Base-by-base conservation (phyloP, 1,140 invertebrate species). In the Colletes gigas region DNA sequence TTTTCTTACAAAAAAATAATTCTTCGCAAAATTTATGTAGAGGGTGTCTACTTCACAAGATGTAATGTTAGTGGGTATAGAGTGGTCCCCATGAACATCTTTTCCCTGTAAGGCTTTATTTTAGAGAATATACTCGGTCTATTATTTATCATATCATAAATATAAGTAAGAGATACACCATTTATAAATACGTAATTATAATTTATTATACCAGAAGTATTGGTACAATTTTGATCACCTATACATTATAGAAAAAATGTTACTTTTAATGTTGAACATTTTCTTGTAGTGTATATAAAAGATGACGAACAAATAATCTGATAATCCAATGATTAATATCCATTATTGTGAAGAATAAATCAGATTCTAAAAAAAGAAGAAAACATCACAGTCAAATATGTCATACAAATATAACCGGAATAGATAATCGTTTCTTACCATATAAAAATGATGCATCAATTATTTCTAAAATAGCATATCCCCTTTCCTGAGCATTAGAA, bases 321-420 rank as follows among this genome's bases (percentile, higher is more conserved):
- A 92, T 87, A 70, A 88, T 84, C 83, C 86, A 88, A 5, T 89
- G 80, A 88, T 93, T 93, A 30, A 89, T 55, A 30, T 89, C 79
- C 3, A 86, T 14, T 57, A 92, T 83, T 30, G 82, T 65, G 47
- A 72, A 59, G 59, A 88, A 89, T 4, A 90, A 73, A 52, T 81
- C 47, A 39, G 82, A 83, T 82, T 87, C 92, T 93, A 83, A 41
- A 92, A 91, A 88, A 65, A 76, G 86, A 87, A 75, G 75, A 65
- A 19, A n/a, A 30, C 30, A 30, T 30, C 66, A 60, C 14, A 50
- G 57, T 78, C 15, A 52, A n/a, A 74, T 47, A 19, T 60, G 17
- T 54, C 12, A n/a, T 10, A 57, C 47, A 60, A 60, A n/a, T 55
- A 47, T 50, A 63, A 17, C 54, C 66, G 17, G 15, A 44, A 68